Percentiles rank a stretch among this genome's conserved stretches.
phyloP scores from a whole-genome alignment of 2,113 vertebrate genomes.

The human region DNA sequence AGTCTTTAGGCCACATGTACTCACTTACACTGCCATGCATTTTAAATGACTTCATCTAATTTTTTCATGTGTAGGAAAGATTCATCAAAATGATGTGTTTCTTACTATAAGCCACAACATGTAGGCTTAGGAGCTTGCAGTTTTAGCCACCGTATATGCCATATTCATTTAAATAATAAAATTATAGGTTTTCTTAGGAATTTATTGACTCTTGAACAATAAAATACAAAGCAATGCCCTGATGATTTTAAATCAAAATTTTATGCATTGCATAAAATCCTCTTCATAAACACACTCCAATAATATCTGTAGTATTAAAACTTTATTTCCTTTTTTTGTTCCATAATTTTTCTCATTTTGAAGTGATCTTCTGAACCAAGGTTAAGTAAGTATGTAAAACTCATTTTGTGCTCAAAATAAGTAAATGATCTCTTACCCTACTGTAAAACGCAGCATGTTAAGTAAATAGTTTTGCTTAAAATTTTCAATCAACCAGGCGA shows the following conservation, averaged over 20 bases:
- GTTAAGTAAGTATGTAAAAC: conserved; percentile 12
- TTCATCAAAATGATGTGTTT: conserved; percentile 4
- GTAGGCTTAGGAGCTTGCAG: not conserved
- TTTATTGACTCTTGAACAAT: conserved; percentile 1
- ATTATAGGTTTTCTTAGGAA: conserved; percentile 27
- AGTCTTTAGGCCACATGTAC: not conserved
- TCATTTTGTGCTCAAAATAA: conserved; percentile 35
- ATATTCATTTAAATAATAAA: conserved; percentile 19
- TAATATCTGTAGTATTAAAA: not conserved
- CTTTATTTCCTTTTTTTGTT: conserved; percentile 12
- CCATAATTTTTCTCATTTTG: conserved; percentile 30
- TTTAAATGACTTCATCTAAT: conserved; percentile 48
- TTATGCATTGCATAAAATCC: conserved; percentile 13
- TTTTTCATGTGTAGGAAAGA: conserved; percentile 2
- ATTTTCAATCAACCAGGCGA: conserved; percentile 10
- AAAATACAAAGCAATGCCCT: not conserved
- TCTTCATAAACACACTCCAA: conserved; percentile 9
- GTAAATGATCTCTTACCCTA: not conserved
- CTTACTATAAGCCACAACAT: not conserved
- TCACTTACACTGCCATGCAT: not conserved
- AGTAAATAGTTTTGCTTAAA: conserved; percentile 4
- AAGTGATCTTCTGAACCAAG: not conserved
- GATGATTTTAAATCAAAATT: conserved; percentile 38
- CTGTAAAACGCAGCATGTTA: conserved; percentile 4
- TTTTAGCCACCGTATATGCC: not conserved